Percentiles rank a stretch among this genome's conserved stretches.
Evolutionary conservation across 1,140 invertebrate genomes (phyloP).

Genomic region (Sitophilus oryzae): DNA sequence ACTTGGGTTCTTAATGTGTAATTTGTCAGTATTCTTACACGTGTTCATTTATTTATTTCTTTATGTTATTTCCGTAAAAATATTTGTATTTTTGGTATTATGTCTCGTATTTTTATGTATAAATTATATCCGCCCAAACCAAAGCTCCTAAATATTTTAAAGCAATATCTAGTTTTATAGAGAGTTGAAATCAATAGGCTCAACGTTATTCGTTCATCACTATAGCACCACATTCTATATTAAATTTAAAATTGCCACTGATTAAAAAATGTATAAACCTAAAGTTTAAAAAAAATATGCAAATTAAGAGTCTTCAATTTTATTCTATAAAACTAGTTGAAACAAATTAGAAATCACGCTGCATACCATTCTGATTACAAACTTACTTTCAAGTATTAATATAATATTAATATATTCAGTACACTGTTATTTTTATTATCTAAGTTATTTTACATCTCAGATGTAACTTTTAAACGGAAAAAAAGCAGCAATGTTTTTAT

Average conservation of each 20-base stretch:
- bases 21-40: conserved; percentile 11
- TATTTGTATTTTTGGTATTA: conserved; percentile 21
- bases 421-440: conserved; percentile 17
- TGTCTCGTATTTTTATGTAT: conserved; percentile 11
- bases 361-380: conserved; percentile 4
- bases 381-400: conserved; percentile 17
- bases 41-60: conserved; percentile 18
- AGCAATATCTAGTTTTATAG: not conserved
- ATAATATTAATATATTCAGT: conserved; percentile 25
- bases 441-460: conserved; percentile 20
- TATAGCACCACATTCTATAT: too few species aligned
- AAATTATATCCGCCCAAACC: conserved; percentile 13
- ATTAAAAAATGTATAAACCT: too few species aligned
- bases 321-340: not conserved
- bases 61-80: conserved; percentile 1
- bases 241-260: too few species aligned
- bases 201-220: too few species aligned
- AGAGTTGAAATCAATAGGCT: too few species aligned
- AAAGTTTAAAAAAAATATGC: too few species aligned
- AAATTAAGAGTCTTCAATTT: not conserved
- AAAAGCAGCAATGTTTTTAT: conserved; percentile 6
- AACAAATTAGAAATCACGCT: conserved; percentile 1
- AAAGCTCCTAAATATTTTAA: conserved; percentile 18
- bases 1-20: not conserved
- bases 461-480: conserved; percentile 21